Conservation (phyloP, 1,140 invertebrate genomes). For the Nixonia krombeini region DNA sequence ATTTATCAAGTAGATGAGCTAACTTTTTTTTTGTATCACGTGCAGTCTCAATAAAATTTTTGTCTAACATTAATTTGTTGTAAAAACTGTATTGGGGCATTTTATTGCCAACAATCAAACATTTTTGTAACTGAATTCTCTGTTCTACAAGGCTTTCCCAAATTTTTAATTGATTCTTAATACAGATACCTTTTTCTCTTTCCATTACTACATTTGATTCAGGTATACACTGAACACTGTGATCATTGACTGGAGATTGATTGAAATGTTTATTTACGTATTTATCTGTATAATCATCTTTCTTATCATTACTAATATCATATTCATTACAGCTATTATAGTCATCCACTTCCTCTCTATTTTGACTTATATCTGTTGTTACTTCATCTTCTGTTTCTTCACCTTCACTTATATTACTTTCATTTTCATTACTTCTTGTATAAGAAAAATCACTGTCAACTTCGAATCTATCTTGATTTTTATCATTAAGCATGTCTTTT, state of each 20-base stretch:
- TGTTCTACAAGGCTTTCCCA: conserved; percentile 89
- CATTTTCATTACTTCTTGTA: conserved; percentile 45
- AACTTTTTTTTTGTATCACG: conserved; percentile 73
- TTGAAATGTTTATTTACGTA: conserved; percentile 31
- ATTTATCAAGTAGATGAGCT: conserved; percentile 76
- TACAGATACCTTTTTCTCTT: conserved; percentile 82
- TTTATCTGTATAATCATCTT: conserved; percentile 27
- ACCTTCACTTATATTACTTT: conserved; percentile 15
- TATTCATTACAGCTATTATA: no score
- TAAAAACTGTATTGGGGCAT: conserved; percentile 79
- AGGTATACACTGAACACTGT: conserved; percentile 73
- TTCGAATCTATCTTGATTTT: conserved; percentile 48
- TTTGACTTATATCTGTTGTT: no score
- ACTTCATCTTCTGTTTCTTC: conserved; percentile 9
- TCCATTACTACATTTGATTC: conserved; percentile 75
- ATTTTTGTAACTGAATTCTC: conserved; percentile 88
- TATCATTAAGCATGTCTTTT: conserved; percentile 63
- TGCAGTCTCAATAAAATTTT: conserved; percentile 72
- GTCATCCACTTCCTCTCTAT: background rate
- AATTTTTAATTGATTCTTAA: conserved; percentile 81
- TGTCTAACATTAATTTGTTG: conserved; percentile 68
- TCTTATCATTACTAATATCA: background rate
- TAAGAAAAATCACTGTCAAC: conserved; percentile 48
- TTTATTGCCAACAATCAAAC: conserved; percentile 80
- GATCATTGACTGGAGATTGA: conserved; percentile 62